These are phyloP conservation scores for Agonopterix subpropinquella DNA, from an alignment of 2,888 invertebrate species.

Conservation along the genomic window DNA sequence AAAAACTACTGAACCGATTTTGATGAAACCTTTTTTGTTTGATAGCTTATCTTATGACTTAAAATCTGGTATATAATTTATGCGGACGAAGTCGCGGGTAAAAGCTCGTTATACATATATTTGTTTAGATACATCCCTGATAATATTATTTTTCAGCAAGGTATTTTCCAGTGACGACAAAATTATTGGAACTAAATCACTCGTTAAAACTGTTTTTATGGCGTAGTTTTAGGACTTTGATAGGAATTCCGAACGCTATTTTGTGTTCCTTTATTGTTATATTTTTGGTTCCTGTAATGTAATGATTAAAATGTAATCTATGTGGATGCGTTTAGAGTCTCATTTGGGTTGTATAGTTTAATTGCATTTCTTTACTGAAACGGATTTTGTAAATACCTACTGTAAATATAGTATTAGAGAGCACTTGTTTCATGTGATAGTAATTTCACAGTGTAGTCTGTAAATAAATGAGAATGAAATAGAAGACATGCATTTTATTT, in stretches of 20 bases:
- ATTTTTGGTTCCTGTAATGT: constrained; percentile 28
- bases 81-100: no score
- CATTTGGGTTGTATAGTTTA: constrained; percentile 32
- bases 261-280: constrained; percentile 43
- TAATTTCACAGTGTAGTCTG: constrained; percentile 60
- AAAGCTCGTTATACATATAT: no score
- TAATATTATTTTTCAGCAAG: no score
- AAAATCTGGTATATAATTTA: no score
- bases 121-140: no score
- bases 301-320: constrained; percentile 24
- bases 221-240: constrained; percentile 11
- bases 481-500: constrained; percentile 27
- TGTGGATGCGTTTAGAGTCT: constrained; percentile 20
- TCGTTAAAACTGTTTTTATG: no score
- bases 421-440: constrained; percentile 70
- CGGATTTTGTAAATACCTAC: constrained; percentile 56
- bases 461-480: constrained; percentile 72
- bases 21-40: no score
- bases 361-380: constrained; percentile 47
- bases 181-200: no score
- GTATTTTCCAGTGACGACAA: no score
- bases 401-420: constrained; percentile 40
- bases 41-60: no score
- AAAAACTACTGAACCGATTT: no score
- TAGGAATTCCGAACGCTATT: constrained; percentile 29